phyloP scores from a whole-genome alignment of 2,113 vertebrate genomes.

The Ornithorhynchus anatinus region DNA sequence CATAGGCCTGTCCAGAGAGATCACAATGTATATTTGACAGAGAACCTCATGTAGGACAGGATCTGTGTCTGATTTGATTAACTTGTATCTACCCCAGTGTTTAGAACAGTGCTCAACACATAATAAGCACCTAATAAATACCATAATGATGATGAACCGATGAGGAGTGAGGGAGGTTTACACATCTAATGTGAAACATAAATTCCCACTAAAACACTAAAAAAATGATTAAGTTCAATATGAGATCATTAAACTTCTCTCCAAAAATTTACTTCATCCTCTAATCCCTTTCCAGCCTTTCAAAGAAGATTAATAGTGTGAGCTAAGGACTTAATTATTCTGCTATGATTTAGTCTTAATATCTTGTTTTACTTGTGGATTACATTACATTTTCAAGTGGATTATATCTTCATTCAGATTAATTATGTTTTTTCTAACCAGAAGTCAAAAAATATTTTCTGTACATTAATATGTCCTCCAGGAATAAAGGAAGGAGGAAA shows the following conservation, averaged over 20 bases:
- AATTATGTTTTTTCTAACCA: background rate
- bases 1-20: too few species aligned
- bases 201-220: background rate
- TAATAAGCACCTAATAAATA: too few species aligned
- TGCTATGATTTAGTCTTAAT: background rate
- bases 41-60: too few species aligned
- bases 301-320: conserved; percentile 26
- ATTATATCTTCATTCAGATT: conserved; percentile 1
- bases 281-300: conserved; percentile 5
- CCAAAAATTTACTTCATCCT: conserved; percentile 25
- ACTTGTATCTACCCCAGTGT: too few species aligned
- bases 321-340: background rate
- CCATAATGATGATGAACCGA: background rate
- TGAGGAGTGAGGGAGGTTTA: background rate
- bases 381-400: background rate
- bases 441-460: background rate
- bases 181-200: background rate
- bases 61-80: too few species aligned
- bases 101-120: too few species aligned
- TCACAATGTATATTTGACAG: background rate
- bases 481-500: background rate
- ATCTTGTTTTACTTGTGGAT: conserved; percentile 10
- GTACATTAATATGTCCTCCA: background rate
- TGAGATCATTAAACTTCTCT: conserved; percentile 10
- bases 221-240: background rate